phyloP scores from a whole-genome alignment of 2,113 vertebrate species.

The Plecturocebus donacophilus region DNA sequence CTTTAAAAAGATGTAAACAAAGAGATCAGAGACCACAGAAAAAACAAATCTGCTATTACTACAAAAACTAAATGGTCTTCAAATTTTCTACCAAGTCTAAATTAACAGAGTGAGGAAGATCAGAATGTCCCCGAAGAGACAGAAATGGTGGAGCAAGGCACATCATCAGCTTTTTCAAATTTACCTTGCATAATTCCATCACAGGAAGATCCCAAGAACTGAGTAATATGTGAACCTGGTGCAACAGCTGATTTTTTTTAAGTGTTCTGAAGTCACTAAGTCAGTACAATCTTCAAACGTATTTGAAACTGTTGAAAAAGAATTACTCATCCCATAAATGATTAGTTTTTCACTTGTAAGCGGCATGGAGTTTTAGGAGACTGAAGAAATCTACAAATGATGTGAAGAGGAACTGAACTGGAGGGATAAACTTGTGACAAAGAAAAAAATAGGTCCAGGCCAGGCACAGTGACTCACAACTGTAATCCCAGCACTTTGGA shows the following conservation, averaged over 20 bases:
- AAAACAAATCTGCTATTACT: slow-evolving; percentile 2
- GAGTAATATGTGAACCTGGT: neutral
- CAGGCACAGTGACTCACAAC: too few species aligned
- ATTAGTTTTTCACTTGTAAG: neutral
- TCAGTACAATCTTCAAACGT: neutral
- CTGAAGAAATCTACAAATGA: neutral
- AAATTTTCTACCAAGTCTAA: neutral
- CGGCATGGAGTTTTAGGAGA: neutral
- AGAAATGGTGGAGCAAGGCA: neutral
- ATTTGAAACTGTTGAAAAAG: neutral
- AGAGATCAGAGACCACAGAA: neutral
- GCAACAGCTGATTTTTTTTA: neutral
- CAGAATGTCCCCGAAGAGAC: neutral
- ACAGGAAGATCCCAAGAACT: neutral
- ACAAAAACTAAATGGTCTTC: slow-evolving; percentile 14
- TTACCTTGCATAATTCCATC: neutral
- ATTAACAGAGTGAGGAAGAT: neutral
- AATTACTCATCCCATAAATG: neutral
- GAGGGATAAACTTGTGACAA: neutral
- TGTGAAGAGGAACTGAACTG: neutral
- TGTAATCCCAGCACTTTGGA: too few species aligned
- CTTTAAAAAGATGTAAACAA: slow-evolving; percentile 42
- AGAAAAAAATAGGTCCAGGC: neutral
- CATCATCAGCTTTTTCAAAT: neutral
- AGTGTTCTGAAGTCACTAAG: neutral